A percentile compares a stretch with the other conserved stretches of the same genome.
phyloP scores from a whole-genome alignment of 2,797 vertebrate species.

The Amblyopsis hoosieri region DNA sequence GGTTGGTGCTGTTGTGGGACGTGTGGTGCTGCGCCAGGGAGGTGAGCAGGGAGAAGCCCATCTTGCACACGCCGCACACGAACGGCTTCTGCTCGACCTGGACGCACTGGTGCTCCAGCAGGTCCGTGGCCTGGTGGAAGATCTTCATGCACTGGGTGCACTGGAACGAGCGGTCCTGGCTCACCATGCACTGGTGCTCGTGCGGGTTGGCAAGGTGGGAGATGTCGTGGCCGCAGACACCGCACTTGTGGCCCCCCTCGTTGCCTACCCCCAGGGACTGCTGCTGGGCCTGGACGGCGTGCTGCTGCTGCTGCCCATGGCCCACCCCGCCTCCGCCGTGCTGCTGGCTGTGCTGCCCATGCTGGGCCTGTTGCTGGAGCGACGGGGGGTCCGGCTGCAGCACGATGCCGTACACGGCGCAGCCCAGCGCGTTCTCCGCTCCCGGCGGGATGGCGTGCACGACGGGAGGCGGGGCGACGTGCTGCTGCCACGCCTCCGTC shows the following conservation, averaged over 20 bases:
- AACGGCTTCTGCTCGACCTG: constrained; percentile 99
- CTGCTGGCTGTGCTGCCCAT: constrained; percentile 74
- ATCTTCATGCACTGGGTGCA: constrained; percentile 98
- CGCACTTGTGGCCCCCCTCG: constrained; percentile 89
- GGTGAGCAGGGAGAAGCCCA: constrained; percentile 97
- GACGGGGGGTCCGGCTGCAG: constrained; percentile 86
- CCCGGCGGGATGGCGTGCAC: constrained; percentile 89
- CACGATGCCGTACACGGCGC: constrained; percentile 94
- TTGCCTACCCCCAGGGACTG: constrained; percentile 74
- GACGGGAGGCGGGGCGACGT: constrained; percentile 86
- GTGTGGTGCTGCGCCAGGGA: constrained; percentile 95
- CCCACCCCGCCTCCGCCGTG: constrained; percentile 34
- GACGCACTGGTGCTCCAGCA: constrained; percentile 96
- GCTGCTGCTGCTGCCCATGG: constrained; percentile 53
- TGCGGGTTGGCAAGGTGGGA: constrained; percentile 91
- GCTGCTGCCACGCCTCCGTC: constrained; percentile 89
- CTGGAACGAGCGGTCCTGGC: constrained; percentile 95
- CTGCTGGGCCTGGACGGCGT: constrained; percentile 72
- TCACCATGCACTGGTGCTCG: constrained; percentile 95
- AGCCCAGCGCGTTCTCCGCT: constrained; percentile 88
- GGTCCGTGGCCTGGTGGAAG: constrained; percentile 96
- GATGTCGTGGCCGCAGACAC: constrained; percentile 92
- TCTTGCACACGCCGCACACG: constrained; percentile 96
- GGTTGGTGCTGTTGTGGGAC: constrained; percentile 87
- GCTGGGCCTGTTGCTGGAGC: constrained; percentile 82